These are phyloP conservation scores for Ennomos fuscantarius DNA, from an alignment of 2,888 invertebrate genomes.

Conservation along the genomic window DNA sequence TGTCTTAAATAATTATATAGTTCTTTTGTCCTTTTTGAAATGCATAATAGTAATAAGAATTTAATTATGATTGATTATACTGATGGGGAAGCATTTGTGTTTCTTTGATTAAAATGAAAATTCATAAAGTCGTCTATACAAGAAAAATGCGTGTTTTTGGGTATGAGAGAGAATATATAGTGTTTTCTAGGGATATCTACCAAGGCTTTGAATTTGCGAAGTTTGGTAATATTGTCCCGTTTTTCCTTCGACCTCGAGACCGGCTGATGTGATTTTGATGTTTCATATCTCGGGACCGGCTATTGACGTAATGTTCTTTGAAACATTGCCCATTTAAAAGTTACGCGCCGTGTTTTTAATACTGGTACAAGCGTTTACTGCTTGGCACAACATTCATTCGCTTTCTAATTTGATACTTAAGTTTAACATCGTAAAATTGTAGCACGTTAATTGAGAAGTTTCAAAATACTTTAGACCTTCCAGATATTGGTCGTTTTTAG, in stretches of 20 bases:
- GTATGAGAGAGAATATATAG: too few relatives aligned
- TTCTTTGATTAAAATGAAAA: too few relatives aligned
- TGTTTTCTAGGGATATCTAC: constrained; percentile 5
- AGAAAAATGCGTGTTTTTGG: too few relatives aligned
- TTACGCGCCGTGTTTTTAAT: constrained; percentile 25
- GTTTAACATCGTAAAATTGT: constrained; percentile 7
- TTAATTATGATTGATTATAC: too few relatives aligned
- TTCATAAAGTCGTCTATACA: too few relatives aligned
- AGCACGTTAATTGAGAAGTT: background rate
- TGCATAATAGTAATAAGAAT: too few relatives aligned
- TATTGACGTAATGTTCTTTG: constrained; percentile 36
- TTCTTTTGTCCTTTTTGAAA: too few relatives aligned
- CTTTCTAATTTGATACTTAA: constrained; percentile 8
- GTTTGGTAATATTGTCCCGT: constrained; percentile 27
- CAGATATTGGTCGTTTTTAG: too few relatives aligned
- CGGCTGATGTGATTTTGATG: constrained; percentile 39
- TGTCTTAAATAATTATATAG: too few relatives aligned
- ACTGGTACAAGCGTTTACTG: constrained; percentile 3
- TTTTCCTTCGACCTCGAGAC: constrained; percentile 21
- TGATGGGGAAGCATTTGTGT: too few relatives aligned
- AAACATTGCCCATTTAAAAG: constrained; percentile 34
- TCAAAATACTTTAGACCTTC: too few relatives aligned
- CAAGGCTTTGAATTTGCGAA: constrained; percentile 17
- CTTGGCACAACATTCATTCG: constrained; percentile 7
- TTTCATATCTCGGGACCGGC: constrained; percentile 36